phyloP scores from a whole-genome alignment of 2,113 vertebrate species.

The Herpailurus yagouaroundi region DNA sequence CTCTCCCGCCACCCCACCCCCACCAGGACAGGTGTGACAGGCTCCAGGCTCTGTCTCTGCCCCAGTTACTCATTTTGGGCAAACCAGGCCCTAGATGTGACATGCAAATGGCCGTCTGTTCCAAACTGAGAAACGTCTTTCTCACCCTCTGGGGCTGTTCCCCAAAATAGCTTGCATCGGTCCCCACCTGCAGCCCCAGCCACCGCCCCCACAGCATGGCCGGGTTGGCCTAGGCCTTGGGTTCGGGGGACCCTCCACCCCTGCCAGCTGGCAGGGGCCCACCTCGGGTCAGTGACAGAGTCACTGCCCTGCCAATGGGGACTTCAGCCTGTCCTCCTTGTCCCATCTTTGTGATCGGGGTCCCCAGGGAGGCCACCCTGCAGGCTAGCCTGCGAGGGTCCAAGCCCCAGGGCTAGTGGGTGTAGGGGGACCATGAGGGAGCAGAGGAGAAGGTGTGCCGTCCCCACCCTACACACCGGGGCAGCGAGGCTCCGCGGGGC shows the following conservation, averaged over 20 bases:
- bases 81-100: not conserved
- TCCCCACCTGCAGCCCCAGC: constrained; percentile 37
- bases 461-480: too few relatives aligned
- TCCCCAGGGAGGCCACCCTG: not conserved
- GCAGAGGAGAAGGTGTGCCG: accelerated
- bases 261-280: not conserved
- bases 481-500: accelerated
- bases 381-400: not conserved
- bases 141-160: not conserved
- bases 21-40: not conserved
- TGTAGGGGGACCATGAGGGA: accelerated
- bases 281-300: accelerated
- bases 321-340: too few relatives aligned
- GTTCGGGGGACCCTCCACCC: accelerated
- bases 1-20: not conserved
- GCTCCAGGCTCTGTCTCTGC: not conserved
- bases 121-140: constrained; percentile 45
- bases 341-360: too few relatives aligned
- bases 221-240: not conserved
- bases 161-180: not conserved
- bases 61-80: constrained; percentile 31
- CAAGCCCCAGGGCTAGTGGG: accelerated
- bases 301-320: not conserved
- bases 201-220: not conserved
- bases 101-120: constrained; percentile 76